Evolutionary conservation across 2,113 vertebrate species (phyloP).

Genomic region (Oxygymnocypris stewartii): DNA sequence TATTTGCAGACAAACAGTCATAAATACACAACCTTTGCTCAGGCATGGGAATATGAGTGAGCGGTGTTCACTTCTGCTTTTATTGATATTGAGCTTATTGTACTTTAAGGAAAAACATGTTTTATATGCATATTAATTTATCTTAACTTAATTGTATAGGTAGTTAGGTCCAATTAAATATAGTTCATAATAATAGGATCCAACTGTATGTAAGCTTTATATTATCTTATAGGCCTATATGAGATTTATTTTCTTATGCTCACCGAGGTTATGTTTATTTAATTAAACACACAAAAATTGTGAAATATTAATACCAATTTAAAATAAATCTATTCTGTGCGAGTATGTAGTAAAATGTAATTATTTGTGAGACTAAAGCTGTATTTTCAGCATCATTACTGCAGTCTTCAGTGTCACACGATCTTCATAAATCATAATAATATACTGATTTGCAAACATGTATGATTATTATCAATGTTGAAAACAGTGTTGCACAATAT

Average conservation of each 20-base stretch:
- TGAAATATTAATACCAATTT: no score
- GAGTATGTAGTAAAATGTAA: no score
- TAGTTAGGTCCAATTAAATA: no score
- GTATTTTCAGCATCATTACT: no score
- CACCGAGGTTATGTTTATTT: neutral
- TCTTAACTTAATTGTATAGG: neutral
- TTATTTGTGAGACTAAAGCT: no score
- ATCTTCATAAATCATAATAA: neutral
- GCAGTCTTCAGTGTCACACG: no score
- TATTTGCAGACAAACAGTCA: neutral
- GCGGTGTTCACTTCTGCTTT: neutral
- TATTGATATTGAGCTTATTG: neutral
- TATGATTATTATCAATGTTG: neutral
- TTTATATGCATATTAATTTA: neutral
- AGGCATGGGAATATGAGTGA: neutral
- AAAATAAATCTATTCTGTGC: no score
- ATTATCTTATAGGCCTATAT: no score
- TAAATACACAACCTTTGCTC: conserved; percentile 14
- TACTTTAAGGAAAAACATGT: neutral
- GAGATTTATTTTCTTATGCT: no score
- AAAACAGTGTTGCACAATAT: neutral
- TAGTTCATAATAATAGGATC: no score
- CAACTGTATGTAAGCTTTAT: no score
- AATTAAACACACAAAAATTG: neutral
- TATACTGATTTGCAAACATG: neutral